phyloP scores from a whole-genome alignment of 2,888 invertebrate genomes.

The Amphipoea lucens region DNA sequence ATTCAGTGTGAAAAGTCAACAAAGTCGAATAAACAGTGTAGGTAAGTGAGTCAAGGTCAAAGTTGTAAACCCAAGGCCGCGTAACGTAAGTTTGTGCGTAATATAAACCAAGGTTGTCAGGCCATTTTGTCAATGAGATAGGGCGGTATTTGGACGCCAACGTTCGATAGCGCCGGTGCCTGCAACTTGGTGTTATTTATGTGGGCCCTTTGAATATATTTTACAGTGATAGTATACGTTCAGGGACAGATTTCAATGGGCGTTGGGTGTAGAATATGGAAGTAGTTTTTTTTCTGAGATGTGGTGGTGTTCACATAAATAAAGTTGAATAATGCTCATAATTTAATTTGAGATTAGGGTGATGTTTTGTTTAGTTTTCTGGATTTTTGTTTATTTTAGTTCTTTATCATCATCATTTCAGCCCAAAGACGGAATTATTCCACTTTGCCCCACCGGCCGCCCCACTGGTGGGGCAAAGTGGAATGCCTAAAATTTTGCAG shows the following conservation, averaged over 20 bases:
- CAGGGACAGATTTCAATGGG: slow-evolving; percentile 44
- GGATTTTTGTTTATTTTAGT: neutral
- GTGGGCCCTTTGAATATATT: slow-evolving; percentile 58
- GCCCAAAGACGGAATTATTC: too few species aligned
- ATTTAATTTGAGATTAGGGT: neutral
- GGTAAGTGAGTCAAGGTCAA: slow-evolving; percentile 75
- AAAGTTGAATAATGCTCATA: neutral
- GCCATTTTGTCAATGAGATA: slow-evolving; percentile 78
- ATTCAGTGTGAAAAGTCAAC: slow-evolving; percentile 67
- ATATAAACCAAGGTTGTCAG: slow-evolving; percentile 74
- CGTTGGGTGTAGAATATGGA: slow-evolving; percentile 15
- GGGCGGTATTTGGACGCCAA: slow-evolving; percentile 63
- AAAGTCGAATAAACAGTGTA: slow-evolving; percentile 65
- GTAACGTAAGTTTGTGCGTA: slow-evolving; percentile 73
- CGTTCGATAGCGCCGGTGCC: slow-evolving; percentile 55
- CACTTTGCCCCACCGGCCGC: too few species aligned
- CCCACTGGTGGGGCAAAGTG: too few species aligned
- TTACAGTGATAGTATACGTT: slow-evolving; percentile 41
- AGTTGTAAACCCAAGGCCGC: slow-evolving; percentile 69
- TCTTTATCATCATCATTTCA: too few species aligned
- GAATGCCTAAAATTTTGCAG: too few species aligned
- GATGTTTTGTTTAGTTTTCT: neutral
- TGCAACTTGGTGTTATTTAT: slow-evolving; percentile 64
- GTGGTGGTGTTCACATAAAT: slow-evolving; percentile 13
- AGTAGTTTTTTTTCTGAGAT: slow-evolving; percentile 19